Evolutionary conservation across 2,888 invertebrate genomes (phyloP), one percentile per base, ranked within the genome.

Genomic region (Timema cristinae): DNA sequence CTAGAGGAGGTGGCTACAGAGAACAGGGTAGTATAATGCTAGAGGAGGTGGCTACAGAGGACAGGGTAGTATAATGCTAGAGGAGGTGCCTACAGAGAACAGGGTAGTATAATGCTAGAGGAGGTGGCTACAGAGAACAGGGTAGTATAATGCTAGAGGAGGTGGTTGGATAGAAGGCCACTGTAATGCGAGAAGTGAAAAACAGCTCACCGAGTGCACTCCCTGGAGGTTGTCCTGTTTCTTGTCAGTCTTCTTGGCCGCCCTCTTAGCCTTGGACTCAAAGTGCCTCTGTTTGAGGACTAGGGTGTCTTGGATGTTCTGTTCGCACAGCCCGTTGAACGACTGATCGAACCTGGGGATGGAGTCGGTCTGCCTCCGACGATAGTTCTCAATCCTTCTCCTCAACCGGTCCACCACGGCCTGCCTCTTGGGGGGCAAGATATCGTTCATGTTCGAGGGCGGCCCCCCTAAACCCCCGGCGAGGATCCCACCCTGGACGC

Each of bases 251-350:
- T 95, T 95, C 81, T 88, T 88, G 73, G 92, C 91, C 77, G 92
- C 91, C 78, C 92, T 87, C 83, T 96, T 96, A 77, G 93, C 91
- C 83, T 95, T 96, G 81, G 91, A 92, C 84, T 97, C 97, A 78
- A 95, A 87, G 83, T 91, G 96, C 76, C 94, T 89, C 83, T 96
- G 95, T 82, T 94, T 93, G 75, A 97, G 86, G 76, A 93, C 89
- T 77, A 90, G 86, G 54, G 96, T 95, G 82, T 96, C 95, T 84
- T 95, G 90, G 78, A 92, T 90, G 82, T 96, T 94, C 81, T 95
- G 95, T 80, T 96, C 95, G 84, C 93, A 93, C 75, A 92, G 87
- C 59, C 93, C 93, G 81, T 88, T 92, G 83, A 94, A 92, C 76
- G 93, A 91, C 81, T 93, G 93, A 81, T 94, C 94, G 84, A 92